These are phyloP conservation scores for Erpetoichthys calabaricus DNA, from an alignment of 2,797 vertebrate genomes.

Conservation along the genomic window DNA sequence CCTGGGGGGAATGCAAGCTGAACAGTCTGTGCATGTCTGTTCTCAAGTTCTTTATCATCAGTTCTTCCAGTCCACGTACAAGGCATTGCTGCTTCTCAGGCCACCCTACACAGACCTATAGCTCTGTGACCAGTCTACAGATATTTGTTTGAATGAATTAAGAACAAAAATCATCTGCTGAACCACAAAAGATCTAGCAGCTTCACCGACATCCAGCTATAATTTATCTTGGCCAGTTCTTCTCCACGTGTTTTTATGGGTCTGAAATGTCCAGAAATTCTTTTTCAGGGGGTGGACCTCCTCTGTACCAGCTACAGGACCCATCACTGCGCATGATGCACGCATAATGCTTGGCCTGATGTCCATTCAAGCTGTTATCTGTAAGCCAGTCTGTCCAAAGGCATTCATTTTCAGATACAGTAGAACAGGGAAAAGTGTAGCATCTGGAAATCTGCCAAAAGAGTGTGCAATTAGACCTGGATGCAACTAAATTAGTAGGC, in stretches of 20 bases:
- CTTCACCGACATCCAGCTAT: too few species aligned
- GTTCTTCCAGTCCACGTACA: too few species aligned
- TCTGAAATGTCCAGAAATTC: conserved; percentile 70
- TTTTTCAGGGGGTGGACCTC: conserved; percentile 59
- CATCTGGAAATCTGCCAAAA: conserved; percentile 70
- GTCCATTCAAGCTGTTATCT: conserved; percentile 60
- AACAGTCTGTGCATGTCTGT: too few species aligned
- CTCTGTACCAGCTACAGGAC: conserved; percentile 77
- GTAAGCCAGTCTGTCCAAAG: conserved; percentile 81
- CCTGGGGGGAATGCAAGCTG: too few species aligned
- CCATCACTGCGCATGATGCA: conserved; percentile 70
- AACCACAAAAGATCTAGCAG: too few species aligned
- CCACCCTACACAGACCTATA: too few species aligned
- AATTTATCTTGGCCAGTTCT: too few species aligned
- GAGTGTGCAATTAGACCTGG: neutral
- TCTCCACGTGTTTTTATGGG: conserved; percentile 44
- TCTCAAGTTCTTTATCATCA: too few species aligned
- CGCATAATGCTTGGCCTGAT: conserved; percentile 72
- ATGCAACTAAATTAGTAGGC: neutral
- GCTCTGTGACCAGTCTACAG: too few species aligned
- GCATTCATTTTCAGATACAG: conserved; percentile 64
- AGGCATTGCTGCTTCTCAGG: too few species aligned
- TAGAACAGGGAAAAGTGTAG: conserved; percentile 58
- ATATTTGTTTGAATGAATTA: too few species aligned
- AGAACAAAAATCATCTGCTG: too few species aligned